Evolutionary conservation across 2,888 invertebrate genomes (phyloP).

Genomic region (Mimumesa dahlbomi): DNA sequence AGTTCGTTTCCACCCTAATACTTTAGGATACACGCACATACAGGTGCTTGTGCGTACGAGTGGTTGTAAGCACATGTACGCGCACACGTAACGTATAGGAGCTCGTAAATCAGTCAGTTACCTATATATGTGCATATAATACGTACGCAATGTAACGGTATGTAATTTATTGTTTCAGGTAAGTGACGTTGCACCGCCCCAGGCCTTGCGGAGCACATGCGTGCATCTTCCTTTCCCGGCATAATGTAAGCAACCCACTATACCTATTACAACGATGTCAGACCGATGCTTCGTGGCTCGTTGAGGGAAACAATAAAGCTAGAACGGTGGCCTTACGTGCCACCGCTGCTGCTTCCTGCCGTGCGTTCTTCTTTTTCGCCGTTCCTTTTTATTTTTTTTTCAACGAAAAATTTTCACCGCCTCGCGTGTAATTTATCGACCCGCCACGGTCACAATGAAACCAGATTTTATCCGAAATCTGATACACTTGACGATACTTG

Average conservation of each 20-base stretch:
- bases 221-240: conserved; percentile 73
- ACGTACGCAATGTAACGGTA: conserved; percentile 76
- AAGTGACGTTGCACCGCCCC: conserved; percentile 79
- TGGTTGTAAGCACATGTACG: conserved; percentile 65
- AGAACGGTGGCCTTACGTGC: conserved; percentile 10
- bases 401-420: conserved; percentile 34
- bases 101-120: conserved; percentile 74
- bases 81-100: conserved; percentile 65
- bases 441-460: conserved; percentile 26
- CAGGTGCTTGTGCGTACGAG: conserved; percentile 53
- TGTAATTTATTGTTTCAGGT: conserved; percentile 81
- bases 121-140: conserved; percentile 70
- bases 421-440: conserved; percentile 28
- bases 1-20: not conserved
- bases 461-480: conserved; percentile 41
- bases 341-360: conserved; percentile 22
- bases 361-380: not conserved
- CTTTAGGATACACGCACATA: conserved; percentile 16
- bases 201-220: conserved; percentile 72
- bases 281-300: conserved; percentile 55
- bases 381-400: conserved; percentile 5
- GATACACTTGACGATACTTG: conserved; percentile 31
- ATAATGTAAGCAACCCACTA: conserved; percentile 76
- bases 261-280: conserved; percentile 66
- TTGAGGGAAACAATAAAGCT: conserved; percentile 49